Percentiles rank a stretch among this genome's conserved stretches.
phyloP scores from a whole-genome alignment of 2,888 invertebrate species.

The Drosophila quinaria region DNA sequence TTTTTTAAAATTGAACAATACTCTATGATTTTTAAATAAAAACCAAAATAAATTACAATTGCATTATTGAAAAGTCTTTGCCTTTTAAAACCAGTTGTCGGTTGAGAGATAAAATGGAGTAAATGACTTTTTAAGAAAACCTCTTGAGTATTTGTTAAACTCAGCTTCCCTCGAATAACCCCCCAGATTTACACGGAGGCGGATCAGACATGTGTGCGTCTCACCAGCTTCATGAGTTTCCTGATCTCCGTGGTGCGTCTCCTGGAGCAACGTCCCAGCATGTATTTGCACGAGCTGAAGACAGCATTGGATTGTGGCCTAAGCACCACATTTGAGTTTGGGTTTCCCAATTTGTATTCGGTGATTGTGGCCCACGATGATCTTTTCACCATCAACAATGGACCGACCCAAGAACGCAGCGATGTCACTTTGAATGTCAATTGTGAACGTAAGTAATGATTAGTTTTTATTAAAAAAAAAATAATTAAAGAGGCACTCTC shows the following conservation, averaged over 20 bases:
- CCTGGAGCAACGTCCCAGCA: constrained; percentile 78
- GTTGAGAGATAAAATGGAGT: neutral
- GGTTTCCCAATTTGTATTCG: constrained; percentile 84
- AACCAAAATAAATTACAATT: too few relatives aligned
- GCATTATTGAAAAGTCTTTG: too few relatives aligned
- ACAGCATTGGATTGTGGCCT: constrained; percentile 76
- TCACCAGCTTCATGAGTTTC: constrained; percentile 82
- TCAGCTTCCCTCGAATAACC: neutral
- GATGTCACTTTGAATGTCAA: constrained; percentile 79
- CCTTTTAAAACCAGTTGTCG: too few relatives aligned
- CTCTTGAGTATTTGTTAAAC: too few relatives aligned
- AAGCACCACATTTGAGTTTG: constrained; percentile 82
- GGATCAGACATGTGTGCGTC: constrained; percentile 66
- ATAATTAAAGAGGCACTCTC: too few relatives aligned
- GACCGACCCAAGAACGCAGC: constrained; percentile 80
- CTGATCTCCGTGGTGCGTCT: constrained; percentile 81
- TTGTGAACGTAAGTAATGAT: constrained; percentile 78
- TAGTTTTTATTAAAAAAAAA: neutral
- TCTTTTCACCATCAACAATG: constrained; percentile 80
- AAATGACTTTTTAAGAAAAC: neutral
- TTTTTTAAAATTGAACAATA: too few relatives aligned
- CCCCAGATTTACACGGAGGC: constrained; percentile 76
- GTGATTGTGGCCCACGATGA: constrained; percentile 83
- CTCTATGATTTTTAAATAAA: too few relatives aligned
- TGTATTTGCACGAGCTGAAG: constrained; percentile 83